Evolutionary conservation across 1,140 invertebrate species (phyloP).

Genomic region (Lucilia cuprina): DNA sequence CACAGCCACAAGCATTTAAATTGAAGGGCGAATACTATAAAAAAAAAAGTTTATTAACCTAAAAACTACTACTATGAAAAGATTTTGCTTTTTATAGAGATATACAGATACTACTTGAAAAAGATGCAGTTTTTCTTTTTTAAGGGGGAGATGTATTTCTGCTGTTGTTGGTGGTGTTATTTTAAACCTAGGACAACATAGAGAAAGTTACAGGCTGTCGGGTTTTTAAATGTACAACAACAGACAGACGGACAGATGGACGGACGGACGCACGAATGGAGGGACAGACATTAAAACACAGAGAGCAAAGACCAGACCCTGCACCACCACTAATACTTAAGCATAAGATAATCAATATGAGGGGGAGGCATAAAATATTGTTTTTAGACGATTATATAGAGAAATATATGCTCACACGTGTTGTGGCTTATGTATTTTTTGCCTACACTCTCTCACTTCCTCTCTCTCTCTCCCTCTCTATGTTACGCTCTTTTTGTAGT

Average conservation of each 20-base stretch:
- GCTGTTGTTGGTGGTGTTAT: no score
- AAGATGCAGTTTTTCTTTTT: neutral
- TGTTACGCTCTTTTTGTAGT: neutral
- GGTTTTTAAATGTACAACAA: neutral
- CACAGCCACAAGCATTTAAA: neutral
- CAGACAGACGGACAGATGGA: no score
- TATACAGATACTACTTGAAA: neutral
- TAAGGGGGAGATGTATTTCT: neutral
- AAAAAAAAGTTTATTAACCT: neutral
- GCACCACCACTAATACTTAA: no score
- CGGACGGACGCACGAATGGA: no score
- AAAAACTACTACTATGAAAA: neutral
- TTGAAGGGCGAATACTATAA: neutral
- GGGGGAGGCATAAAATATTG: no score
- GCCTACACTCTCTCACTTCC: neutral
- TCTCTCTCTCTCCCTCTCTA: neutral
- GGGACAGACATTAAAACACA: no score
- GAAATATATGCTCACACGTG: neutral
- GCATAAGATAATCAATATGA: neutral
- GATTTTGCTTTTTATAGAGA: neutral
- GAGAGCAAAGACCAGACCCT: no score
- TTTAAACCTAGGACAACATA: conserved; percentile 30
- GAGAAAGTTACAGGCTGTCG: conserved; percentile 18
- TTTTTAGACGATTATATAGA: no score
- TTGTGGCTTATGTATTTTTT: neutral